Base-by-base conservation (phyloP, 2,113 vertebrate genomes). In the Colossoma macropomum region DNA sequence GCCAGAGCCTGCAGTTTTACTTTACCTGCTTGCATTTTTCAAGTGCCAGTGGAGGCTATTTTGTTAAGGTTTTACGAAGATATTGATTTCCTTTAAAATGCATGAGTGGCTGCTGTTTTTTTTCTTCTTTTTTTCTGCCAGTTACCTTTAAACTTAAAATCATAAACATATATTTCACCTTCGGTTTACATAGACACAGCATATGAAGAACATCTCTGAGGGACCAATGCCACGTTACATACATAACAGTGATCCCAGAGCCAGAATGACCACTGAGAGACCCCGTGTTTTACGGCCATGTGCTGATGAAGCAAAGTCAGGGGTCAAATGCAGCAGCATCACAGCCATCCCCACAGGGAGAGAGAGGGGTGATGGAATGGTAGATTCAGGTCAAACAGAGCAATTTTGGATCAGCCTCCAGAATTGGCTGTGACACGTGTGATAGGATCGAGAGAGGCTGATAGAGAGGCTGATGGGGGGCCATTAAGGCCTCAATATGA, bases 281-380 rank as follows among this genome's bases (percentile, higher is more conserved):
- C 77, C 87, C 73, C 82, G 63, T 52, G 88, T 84, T 85, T 92
- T 89, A 90, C 88, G 83, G 76, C 87, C 75, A 30, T 84, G 50
- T 91, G 84, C 86, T 90, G 91, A 92, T 89, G 84, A 88, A 69
- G 19, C 60, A 10, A 16, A 79, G 92, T 92, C 92, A 90, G 84
- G 90, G 94, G 91, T 95, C 93, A 93, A 91, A 86, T 89, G 88
- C 82, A 91, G 80, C 77, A 89, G 89, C 92, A 92, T 87, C 85
- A 48, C 77, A 52, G 77, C 86, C 88, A 87, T 90, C 88, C 90
- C 93, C 90, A 82, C 82, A 85, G 93, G 92, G 90, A 91, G 77
- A 83, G 87, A 4, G n/a, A 28, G 83, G 90, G 89, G 91, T 92
- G 93, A 94, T 93, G 92, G 93, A 91, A 93, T 81, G 89, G 92